A percentile compares a stretch with the other conserved stretches of the same genome.
These are phyloP conservation scores for Paradoxurus hermaphroditus DNA, from an alignment of 2,113 vertebrate genomes.

Conservation along the genomic window DNA sequence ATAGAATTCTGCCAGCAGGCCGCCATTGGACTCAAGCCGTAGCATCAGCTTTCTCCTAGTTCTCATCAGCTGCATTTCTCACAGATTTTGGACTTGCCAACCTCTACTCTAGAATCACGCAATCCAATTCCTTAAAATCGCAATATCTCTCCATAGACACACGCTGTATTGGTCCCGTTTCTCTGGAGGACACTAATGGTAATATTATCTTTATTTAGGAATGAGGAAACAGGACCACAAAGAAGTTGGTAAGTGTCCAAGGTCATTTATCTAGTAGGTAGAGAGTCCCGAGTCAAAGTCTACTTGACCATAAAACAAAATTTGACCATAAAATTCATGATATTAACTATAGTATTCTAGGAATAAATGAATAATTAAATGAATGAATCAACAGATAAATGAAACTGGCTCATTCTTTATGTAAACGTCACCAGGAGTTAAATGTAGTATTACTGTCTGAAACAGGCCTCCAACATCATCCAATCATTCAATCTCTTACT, in stretches of 20 bases:
- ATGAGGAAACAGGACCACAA: neutral
- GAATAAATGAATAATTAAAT: neutral
- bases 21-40: neutral
- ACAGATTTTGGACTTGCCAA: neutral
- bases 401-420: neutral
- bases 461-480: neutral
- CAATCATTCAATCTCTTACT: neutral
- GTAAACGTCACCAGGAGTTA: neutral
- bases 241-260: neutral
- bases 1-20: neutral
- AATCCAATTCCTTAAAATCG: neutral
- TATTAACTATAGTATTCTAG: neutral
- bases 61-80: neutral
- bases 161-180: neutral
- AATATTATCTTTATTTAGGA: constrained; percentile 11
- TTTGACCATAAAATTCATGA: constrained; percentile 5
- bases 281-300: neutral
- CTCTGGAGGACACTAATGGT: neutral
- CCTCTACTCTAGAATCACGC: neutral
- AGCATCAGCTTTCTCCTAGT: neutral
- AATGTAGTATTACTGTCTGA: neutral
- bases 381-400: neutral
- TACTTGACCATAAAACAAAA: neutral
- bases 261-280: neutral
- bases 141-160: neutral